Evolutionary conservation across 2,888 invertebrate genomes (phyloP).

Genomic region (Euclidia mi): DNA sequence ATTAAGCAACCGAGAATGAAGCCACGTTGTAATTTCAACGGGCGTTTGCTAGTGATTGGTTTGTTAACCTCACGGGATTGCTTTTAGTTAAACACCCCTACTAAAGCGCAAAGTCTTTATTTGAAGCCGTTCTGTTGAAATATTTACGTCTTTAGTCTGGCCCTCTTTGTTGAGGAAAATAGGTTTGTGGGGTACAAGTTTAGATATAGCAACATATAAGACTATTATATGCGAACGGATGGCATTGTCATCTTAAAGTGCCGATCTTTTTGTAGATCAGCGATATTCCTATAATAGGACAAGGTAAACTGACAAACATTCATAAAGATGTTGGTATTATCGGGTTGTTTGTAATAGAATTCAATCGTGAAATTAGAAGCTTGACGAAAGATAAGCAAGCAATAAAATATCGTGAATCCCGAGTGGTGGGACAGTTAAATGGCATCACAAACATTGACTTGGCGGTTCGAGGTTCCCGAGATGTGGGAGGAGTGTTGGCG

Average conservation of each 20-base stretch:
- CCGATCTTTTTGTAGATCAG: too few relatives aligned
- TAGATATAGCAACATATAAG: not conserved
- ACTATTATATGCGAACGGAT: not conserved
- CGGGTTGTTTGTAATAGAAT: conserved; percentile 11
- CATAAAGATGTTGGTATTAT: not conserved
- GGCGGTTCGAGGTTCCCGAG: conserved; percentile 70
- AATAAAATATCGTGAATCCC: conserved; percentile 72
- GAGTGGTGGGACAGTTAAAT: conserved; percentile 74
- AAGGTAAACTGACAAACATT: not conserved
- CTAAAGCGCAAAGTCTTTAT: conserved; percentile 22
- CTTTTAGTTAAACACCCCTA: conserved; percentile 26
- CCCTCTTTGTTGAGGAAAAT: conserved; percentile 26
- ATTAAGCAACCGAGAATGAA: conserved; percentile 40
- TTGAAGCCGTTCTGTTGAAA: conserved; percentile 28
- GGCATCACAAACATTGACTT: conserved; percentile 86
- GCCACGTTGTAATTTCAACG: conserved; percentile 36
- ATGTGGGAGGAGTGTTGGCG: conserved; percentile 57
- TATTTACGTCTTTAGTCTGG: conserved; percentile 36
- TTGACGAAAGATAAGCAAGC: conserved; percentile 59
- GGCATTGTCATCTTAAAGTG: too few relatives aligned
- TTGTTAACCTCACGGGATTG: conserved; percentile 27
- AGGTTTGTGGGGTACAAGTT: conserved; percentile 4
- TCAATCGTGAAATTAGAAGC: conserved; percentile 52
- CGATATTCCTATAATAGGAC: not conserved
- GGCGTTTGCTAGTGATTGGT: conserved; percentile 26